A percentile compares a stretch with the other conserved stretches of the same genome.
phyloP scores from a whole-genome alignment of 2,797 vertebrate species.

The Anabas testudineus region DNA sequence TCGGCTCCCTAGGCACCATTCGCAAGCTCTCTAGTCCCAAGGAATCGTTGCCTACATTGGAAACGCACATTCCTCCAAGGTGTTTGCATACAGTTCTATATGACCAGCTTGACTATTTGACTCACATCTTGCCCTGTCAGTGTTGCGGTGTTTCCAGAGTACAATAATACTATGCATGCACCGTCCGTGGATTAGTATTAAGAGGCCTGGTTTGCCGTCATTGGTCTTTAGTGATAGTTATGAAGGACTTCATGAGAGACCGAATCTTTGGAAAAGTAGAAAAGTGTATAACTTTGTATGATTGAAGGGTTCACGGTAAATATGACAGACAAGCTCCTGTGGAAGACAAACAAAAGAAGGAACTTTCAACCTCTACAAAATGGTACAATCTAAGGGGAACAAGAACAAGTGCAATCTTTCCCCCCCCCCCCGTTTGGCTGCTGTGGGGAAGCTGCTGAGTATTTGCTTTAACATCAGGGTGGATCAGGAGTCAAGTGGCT shows the following conservation, averaged over 20 bases:
- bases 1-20: constrained; percentile 12
- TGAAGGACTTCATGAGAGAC: not conserved
- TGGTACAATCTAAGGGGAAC: constrained; percentile 38
- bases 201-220: not conserved
- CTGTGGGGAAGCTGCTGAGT: constrained; percentile 51
- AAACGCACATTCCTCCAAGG: not conserved
- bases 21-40: constrained; percentile 15
- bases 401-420: constrained; percentile 34
- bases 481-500: constrained; percentile 75
- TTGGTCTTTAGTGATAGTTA: not conserved
- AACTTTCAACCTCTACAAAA: constrained; percentile 50
- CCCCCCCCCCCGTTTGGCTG: constrained; percentile 30
- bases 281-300: not conserved
- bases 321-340: constrained; percentile 8
- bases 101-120: not conserved
- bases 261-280: constrained; percentile 1
- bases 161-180: not conserved
- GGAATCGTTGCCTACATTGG: constrained; percentile 10
- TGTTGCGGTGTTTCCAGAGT: too few relatives aligned
- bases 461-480: constrained; percentile 65
- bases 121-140: not conserved
- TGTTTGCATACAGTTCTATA: not conserved
- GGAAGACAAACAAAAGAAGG: constrained; percentile 44
- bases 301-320: constrained; percentile 19
- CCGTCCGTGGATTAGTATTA: not conserved